Evolutionary conservation across 2,113 vertebrate genomes (phyloP).

Genomic region (Cyanocitta stelleri): DNA sequence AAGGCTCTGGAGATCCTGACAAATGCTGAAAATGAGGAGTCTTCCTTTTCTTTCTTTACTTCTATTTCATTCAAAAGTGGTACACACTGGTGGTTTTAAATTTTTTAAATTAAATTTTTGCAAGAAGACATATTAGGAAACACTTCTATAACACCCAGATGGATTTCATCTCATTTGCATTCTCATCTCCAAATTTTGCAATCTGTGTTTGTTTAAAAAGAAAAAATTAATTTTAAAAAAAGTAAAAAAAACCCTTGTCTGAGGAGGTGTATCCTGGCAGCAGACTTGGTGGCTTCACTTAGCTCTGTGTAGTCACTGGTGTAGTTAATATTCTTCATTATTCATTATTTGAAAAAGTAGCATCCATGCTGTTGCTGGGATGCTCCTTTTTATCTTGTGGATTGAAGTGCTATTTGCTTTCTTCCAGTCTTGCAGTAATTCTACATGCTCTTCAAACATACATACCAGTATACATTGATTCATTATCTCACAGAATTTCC

Average conservation of each 20-base stretch:
- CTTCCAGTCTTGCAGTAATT: not conserved
- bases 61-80: not conserved
- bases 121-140: not conserved
- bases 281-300: not conserved
- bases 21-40: not conserved
- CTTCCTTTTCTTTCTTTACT: not conserved
- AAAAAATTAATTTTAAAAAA: not conserved
- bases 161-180: not conserved
- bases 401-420: not conserved
- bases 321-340: not conserved
- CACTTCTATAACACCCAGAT: not conserved
- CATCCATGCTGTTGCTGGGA: not conserved
- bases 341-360: not conserved
- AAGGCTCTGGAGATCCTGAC: not conserved
- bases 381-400: not conserved
- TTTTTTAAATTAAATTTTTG: not conserved
- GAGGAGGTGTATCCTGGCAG: not conserved
- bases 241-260: not conserved
- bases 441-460: not conserved
- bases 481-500: not conserved
- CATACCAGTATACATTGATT: not conserved
- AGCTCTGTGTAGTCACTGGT: not conserved
- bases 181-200: constrained; percentile 1
- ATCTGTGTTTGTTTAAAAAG: not conserved
- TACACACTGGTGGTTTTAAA: not conserved